These are phyloP conservation scores for Pyrocoelia pectoralis DNA, from an alignment of 2,888 invertebrate genomes.

Conservation along the genomic window DNA sequence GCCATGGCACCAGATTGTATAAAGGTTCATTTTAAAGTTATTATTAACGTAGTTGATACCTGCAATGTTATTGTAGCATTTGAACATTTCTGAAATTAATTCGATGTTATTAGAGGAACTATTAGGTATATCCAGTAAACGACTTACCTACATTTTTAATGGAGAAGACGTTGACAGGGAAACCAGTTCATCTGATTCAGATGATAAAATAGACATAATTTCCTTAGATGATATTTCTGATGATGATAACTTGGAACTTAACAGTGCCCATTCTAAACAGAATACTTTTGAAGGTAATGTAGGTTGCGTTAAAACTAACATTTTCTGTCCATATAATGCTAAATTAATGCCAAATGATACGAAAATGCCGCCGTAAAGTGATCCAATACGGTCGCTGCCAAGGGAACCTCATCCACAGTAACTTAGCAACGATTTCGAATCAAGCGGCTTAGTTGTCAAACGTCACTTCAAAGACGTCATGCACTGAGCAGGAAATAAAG, in stretches of 20 bases:
- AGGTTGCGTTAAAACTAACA: too few species aligned
- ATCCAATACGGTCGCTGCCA: too few species aligned
- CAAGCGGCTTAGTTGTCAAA: too few species aligned
- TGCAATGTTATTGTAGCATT: slow-evolving; percentile 44
- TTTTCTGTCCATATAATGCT: too few species aligned
- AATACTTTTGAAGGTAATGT: neutral
- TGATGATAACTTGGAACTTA: slow-evolving; percentile 36
- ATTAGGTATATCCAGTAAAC: slow-evolving; percentile 58
- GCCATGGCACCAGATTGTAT: slow-evolving; percentile 57
- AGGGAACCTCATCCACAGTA: too few species aligned
- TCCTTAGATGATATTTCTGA: slow-evolving; percentile 56
- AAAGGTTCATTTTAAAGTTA: slow-evolving; percentile 48
- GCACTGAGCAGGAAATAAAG: too few species aligned
- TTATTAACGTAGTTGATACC: neutral
- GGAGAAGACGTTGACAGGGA: slow-evolving; percentile 55
- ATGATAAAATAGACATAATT: slow-evolving; percentile 51
- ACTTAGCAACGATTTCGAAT: too few species aligned
- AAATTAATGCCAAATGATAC: too few species aligned
- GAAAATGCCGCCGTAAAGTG: too few species aligned
- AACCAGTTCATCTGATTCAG: slow-evolving; percentile 52
- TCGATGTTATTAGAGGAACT: slow-evolving; percentile 59
- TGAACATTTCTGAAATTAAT: slow-evolving; percentile 57
- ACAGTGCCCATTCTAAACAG: neutral
- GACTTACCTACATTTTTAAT: slow-evolving; percentile 55
- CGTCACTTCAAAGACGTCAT: too few species aligned